Percentiles rank a stretch among this genome's conserved stretches.
phyloP scores from a whole-genome alignment of 2,797 vertebrate genomes.

The Sarcophilus harrisii region DNA sequence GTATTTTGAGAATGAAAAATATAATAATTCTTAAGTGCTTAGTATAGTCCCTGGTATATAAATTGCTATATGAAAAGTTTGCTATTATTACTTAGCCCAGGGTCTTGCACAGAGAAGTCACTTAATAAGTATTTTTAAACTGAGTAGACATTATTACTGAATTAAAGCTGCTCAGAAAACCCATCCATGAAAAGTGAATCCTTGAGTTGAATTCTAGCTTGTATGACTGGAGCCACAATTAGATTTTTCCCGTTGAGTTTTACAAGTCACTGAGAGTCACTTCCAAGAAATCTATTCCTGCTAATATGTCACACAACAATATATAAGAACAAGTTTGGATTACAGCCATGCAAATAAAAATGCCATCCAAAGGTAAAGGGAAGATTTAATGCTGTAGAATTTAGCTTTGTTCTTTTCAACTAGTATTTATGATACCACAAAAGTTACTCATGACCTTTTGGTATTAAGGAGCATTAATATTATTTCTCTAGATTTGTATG shows the following conservation, averaged over 20 bases:
- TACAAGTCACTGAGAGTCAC: neutral
- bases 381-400: neutral
- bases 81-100: neutral
- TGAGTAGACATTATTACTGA: neutral
- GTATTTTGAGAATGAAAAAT: neutral
- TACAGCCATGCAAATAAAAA: neutral
- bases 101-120: neutral
- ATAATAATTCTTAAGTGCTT: neutral
- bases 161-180: neutral
- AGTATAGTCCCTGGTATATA: neutral
- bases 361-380: neutral
- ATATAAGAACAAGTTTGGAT: neutral
- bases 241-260: neutral
- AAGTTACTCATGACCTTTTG: neutral
- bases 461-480: neutral
- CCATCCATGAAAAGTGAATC: neutral
- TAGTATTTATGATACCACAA: neutral
- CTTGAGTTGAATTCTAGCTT: neutral
- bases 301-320: neutral
- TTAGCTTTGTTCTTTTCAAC: neutral
- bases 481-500: neutral
- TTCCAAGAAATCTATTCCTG: neutral
- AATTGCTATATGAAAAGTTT: neutral
- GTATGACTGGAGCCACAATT: neutral
- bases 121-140: neutral